phyloP scores from a whole-genome alignment of 2,113 vertebrate genomes.

The Noturus placidus region DNA sequence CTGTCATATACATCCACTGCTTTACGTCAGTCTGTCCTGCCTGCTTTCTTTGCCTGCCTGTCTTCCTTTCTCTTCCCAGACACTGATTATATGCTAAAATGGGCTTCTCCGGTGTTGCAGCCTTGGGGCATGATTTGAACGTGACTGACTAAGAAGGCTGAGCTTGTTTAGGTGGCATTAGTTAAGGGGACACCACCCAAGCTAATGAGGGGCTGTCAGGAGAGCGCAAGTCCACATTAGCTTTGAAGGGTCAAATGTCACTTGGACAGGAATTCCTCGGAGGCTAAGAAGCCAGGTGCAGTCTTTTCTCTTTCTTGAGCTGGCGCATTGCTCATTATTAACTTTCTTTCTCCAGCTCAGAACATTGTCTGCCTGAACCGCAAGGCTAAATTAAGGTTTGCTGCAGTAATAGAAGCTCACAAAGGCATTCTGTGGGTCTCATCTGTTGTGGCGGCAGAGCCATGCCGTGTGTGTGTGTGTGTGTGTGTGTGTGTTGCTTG shows the following conservation, averaged over 20 bases:
- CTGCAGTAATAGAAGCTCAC: constrained; percentile 42
- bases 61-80: constrained; percentile 13
- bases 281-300: constrained; percentile 36
- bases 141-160: neutral
- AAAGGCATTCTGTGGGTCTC: constrained; percentile 26
- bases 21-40: constrained; percentile 4
- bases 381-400: constrained; percentile 40
- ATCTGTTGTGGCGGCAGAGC: constrained; percentile 38
- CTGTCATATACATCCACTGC: neutral
- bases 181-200: constrained; percentile 41
- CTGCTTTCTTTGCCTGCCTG: neutral
- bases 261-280: constrained; percentile 39
- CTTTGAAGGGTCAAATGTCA: constrained; percentile 52
- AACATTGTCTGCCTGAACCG: constrained; percentile 22
- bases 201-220: constrained; percentile 49
- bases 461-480: constrained; percentile 28
- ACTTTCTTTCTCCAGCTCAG: constrained; percentile 2
- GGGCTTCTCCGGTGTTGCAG: constrained; percentile 21
- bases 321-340: constrained; percentile 34
- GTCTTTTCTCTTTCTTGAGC: constrained; percentile 3
- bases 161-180: constrained; percentile 40
- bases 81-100: constrained; percentile 34
- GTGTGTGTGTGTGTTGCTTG: neutral
- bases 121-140: constrained; percentile 43
- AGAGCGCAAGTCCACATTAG: constrained; percentile 19